Conservation (phyloP, 2,797 vertebrate species). For the Gymnopithys bicolor region DNA sequence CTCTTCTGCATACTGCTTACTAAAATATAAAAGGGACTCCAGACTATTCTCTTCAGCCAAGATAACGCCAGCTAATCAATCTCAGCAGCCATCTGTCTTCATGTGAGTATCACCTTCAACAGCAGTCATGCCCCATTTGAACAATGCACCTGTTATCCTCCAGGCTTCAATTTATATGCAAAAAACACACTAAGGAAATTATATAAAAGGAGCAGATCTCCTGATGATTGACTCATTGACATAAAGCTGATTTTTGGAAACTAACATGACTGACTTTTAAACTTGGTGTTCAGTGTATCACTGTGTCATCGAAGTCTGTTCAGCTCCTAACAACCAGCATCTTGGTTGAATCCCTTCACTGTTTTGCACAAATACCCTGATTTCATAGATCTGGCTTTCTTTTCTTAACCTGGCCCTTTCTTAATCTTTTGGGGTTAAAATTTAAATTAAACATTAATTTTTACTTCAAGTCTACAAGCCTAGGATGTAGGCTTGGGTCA, state of each 20-base stretch:
- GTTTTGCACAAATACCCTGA: not conserved
- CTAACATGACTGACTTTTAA: not conserved
- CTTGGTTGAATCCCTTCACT: not conserved
- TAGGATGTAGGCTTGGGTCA: not conserved
- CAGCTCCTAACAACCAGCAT: not conserved
- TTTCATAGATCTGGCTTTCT: not conserved
- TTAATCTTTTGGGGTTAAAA: not conserved
- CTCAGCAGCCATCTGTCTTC: not conserved
- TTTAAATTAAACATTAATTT: not conserved
- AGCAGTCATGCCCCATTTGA: not conserved
- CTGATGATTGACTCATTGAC: not conserved
- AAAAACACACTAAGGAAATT: not conserved
- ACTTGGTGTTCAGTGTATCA: not conserved
- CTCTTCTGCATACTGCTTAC: not conserved
- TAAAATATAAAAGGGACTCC: not conserved
- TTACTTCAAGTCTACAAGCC: not conserved
- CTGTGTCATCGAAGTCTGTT: not conserved
- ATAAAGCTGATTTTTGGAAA: not conserved
- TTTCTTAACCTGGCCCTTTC: not conserved
- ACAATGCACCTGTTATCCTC: not conserved
- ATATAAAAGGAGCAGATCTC: not conserved
- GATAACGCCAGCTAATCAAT: not conserved
- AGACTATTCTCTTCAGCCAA: not conserved
- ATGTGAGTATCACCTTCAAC: not conserved
- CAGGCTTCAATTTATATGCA: not conserved